These are phyloP conservation scores for Hedychridium roseum DNA, from an alignment of 2,888 invertebrate genomes.

Conservation along the genomic window DNA sequence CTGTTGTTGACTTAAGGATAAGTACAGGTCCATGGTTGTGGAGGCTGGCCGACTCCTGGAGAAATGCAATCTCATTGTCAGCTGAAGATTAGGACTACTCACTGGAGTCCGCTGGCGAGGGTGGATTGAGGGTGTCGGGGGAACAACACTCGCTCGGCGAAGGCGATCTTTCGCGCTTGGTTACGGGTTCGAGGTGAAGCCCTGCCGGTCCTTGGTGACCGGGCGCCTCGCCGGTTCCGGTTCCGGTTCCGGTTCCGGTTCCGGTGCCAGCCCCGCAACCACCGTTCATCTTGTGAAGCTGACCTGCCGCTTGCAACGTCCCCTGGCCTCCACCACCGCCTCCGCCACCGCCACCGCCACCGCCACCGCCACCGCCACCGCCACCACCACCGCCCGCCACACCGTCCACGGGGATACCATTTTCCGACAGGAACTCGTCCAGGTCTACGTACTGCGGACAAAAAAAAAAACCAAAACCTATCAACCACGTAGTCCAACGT, in stretches of 20 bases:
- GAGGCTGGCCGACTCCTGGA: no score
- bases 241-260: no score
- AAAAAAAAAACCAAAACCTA: no score
- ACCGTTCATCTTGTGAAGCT: conserved; percentile 61
- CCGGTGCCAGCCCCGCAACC: no score
- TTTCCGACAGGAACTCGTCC: conserved; percentile 96
- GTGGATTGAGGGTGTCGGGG: conserved; percentile 88
- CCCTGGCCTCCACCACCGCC: no score
- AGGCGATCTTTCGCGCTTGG: conserved; percentile 87
- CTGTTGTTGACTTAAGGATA: no score
- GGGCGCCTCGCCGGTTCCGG: conserved; percentile 52
- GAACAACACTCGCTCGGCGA: conserved; percentile 90
- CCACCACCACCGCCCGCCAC: conserved; percentile 70
- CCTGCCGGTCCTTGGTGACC: conserved; percentile 71
- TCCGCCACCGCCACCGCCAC: no score
- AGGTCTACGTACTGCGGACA: conserved; percentile 89
- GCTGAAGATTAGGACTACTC: conserved; percentile 64
- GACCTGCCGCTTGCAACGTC: conserved; percentile 58
- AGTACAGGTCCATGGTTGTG: no score
- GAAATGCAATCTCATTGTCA: no score
- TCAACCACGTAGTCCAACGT: no score
- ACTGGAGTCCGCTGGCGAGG: conserved; percentile 91
- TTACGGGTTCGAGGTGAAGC: conserved; percentile 73
- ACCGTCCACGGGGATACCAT: conserved; percentile 88
- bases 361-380: no score